These are phyloP conservation scores for Morinoia aosen DNA, from an alignment of 2,888 invertebrate genomes.

Conservation along the genomic window DNA sequence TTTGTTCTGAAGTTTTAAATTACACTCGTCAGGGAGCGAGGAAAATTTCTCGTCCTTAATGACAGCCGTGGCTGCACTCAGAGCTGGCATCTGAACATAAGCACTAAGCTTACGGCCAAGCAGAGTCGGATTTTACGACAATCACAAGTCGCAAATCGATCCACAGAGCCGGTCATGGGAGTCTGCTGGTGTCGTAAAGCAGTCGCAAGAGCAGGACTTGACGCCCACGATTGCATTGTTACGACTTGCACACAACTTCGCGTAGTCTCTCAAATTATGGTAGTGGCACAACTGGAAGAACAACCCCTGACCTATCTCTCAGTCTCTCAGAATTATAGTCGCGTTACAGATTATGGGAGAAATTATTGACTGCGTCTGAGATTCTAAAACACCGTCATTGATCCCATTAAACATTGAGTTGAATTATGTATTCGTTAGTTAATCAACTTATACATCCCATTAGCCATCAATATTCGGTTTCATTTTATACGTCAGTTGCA, in stretches of 20 bases:
- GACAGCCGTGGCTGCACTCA: neutral
- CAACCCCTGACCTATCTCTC: neutral
- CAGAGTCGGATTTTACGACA: slow-evolving; percentile 19
- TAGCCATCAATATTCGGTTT: no score
- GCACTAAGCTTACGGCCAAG: neutral
- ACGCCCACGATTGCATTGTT: neutral
- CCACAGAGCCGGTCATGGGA: neutral
- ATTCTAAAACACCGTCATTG: neutral
- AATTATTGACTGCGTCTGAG: neutral
- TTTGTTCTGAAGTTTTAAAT: neutral
- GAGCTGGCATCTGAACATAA: neutral
- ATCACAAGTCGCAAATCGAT: slow-evolving; percentile 24
- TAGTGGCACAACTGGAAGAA: neutral
- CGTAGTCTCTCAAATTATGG: neutral
- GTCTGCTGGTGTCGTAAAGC: slow-evolving; percentile 27
- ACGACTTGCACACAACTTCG: neutral
- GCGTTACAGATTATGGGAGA: neutral
- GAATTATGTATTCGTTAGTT: neutral
- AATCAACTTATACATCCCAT: no score
- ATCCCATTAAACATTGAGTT: neutral
- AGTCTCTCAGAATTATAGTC: neutral
- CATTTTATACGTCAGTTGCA: no score
- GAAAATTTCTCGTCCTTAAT: neutral
- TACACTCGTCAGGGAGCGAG: neutral
- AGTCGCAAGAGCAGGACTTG: neutral